phyloP scores from a whole-genome alignment of 2,888 invertebrate species.

The Ceramica pisi region DNA sequence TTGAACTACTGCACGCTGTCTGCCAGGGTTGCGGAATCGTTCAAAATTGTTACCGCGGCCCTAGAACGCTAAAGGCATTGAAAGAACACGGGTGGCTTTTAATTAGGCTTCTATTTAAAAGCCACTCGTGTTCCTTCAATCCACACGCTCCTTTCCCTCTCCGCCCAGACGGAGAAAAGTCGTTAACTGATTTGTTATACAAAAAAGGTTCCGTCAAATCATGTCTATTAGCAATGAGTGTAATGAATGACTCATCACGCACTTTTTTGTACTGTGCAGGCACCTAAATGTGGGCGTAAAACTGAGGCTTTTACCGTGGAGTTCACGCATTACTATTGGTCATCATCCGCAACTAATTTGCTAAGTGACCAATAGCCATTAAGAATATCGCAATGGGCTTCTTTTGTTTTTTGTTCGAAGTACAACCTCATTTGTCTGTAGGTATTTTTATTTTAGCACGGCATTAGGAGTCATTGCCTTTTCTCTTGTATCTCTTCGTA shows the following conservation, averaged over 20 bases:
- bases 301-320: constrained; percentile 9
- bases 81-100: no score
- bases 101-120: no score
- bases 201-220: neutral
- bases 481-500: neutral
- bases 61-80: no score
- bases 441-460: neutral
- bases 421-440: neutral
- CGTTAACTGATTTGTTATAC: no score
- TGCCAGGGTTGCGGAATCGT: no score
- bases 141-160: no score
- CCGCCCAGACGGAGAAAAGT: no score
- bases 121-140: no score
- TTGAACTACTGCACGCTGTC: no score
- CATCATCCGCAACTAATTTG: constrained; percentile 10
- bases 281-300: constrained; percentile 35
- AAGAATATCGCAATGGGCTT: constrained; percentile 1
- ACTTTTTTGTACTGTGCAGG: constrained; percentile 16
- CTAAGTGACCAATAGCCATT: constrained; percentile 31
- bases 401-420: constrained; percentile 18
- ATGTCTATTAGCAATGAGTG: constrained; percentile 25
- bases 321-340: constrained; percentile 34
- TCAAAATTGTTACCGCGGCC: no score
- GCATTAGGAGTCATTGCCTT: neutral
- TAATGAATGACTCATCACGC: constrained; percentile 27